These are phyloP conservation scores for Platichthys flesus DNA, from an alignment of 2,113 vertebrate species.

Conservation along the genomic window DNA sequence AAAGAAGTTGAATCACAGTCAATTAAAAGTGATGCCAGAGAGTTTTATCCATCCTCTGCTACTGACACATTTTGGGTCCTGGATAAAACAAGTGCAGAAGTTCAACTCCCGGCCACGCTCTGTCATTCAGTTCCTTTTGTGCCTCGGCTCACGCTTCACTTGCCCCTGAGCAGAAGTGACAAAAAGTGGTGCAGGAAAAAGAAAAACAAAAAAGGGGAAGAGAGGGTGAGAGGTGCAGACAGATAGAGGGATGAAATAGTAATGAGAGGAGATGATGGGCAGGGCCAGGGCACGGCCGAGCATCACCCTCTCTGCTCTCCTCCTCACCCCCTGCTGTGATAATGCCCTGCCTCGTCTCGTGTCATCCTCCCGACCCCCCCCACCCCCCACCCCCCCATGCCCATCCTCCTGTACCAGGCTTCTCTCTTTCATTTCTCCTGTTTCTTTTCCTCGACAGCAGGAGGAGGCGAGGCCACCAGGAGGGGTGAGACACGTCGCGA, in stretches of 20 bases:
- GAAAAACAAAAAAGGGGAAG: constrained; percentile 21
- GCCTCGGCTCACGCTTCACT: constrained; percentile 12
- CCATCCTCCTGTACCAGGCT: neutral
- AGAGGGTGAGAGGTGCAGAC: constrained; percentile 40
- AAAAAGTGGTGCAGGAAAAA: constrained; percentile 43
- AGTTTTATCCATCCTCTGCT: neutral
- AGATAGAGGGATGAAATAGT: constrained; percentile 64
- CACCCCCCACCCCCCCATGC: neutral
- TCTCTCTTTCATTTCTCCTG: constrained; percentile 37
- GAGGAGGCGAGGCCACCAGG: constrained; percentile 34
- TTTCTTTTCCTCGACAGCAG: constrained; percentile 53
- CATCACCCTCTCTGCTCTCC: constrained; percentile 39
- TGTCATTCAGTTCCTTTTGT: neutral
- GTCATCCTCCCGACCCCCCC: constrained; percentile 21
- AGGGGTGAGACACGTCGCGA: constrained; percentile 65
- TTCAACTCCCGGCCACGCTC: neutral
- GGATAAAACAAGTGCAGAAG: neutral
- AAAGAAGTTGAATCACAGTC: too few relatives aligned
- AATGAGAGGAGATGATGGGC: constrained; percentile 69
- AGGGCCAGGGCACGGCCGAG: constrained; percentile 13
- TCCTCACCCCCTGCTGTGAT: constrained; percentile 64
- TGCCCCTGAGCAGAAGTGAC: constrained; percentile 43
- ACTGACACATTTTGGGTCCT: neutral
- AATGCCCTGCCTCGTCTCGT: constrained; percentile 61
- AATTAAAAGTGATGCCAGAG: neutral